Base-by-base conservation (phyloP, 2,888 invertebrate species). In the Nycteola revayana region DNA sequence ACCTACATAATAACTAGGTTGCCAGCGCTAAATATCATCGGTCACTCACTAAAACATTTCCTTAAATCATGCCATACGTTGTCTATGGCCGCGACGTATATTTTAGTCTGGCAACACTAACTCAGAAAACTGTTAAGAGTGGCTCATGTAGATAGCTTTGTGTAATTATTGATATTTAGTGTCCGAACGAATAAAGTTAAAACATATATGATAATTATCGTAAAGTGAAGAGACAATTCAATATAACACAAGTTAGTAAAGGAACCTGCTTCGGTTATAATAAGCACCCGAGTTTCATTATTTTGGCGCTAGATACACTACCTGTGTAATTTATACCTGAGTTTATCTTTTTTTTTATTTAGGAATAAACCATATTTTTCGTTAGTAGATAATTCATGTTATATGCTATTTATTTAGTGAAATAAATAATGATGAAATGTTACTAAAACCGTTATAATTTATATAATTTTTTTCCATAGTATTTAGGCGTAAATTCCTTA, bases 121-220 rank as follows among this genome's bases (percentile, higher is more conserved):
- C 53, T 48, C 53, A 52, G 62, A 46, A 63, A 68, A 65, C 73
- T 67, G 71, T 68, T 59, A 68, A 66, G 71, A 73, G 75, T 75
- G 83, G 85, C 86, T 87, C 88, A 78, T 87, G 88, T 87, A 87
- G 88, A 88, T 88, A 88, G 88, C 87, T 87, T 86, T 76, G 84
- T 86, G 83, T 86, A 82, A 86, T 84, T 83, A 82, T 79, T 81
- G 76, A 79, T 86, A 81, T 84, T 80, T 87, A 86, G 85, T 81
- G 75, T 85, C 77, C 66, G 78, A 78, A 77, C 62, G 75, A 75
- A 60, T 60, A 60, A 57, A 57, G 45, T 44, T 35, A 74, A 74
- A 66, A 58, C 51, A 60, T 53, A 65, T 54, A 54, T 60, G 63
- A 69, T 69, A 65, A 74, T 65, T 60, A 73, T 66, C 54, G 60